Evolutionary conservation across 2,113 vertebrate species (phyloP).

Genomic region (Ursus arctos): DNA sequence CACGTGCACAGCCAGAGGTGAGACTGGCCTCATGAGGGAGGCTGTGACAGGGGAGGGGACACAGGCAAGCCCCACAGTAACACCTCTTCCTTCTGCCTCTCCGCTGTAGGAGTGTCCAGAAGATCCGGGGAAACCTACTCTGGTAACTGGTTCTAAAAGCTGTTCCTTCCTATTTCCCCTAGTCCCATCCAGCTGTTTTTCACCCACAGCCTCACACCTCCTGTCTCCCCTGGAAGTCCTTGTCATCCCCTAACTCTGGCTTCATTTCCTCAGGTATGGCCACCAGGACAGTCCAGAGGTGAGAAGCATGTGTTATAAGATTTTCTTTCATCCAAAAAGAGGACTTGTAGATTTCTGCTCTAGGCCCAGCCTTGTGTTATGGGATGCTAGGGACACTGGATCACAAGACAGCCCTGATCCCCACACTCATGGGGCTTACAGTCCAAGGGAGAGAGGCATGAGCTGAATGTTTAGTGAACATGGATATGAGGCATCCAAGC

Average conservation of each 20-base stretch:
- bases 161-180: background rate
- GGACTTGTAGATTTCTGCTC: background rate
- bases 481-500: background rate
- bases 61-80: background rate
- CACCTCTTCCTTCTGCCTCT: background rate
- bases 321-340: slow-evolving; percentile 30
- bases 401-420: background rate
- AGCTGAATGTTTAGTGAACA: background rate
- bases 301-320: slow-evolving; percentile 43
- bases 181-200: background rate
- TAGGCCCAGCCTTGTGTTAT: background rate
- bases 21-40: slow-evolving; percentile 13
- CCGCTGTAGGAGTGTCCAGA: slow-evolving; percentile 79
- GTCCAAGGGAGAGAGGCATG: background rate
- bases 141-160: slow-evolving; percentile 80
- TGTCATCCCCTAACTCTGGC: slow-evolving; percentile 52
- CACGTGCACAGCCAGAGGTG: slow-evolving; percentile 84
- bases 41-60: background rate
- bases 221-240: background rate
- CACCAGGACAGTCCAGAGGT: slow-evolving; percentile 82
- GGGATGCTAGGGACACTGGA: background rate
- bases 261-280: slow-evolving; percentile 81
- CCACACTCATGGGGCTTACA: background rate
- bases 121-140: slow-evolving; percentile 83
- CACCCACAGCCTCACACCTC: background rate